Percentiles rank a stretch among this genome's conserved stretches.
Evolutionary conservation across 2,113 vertebrate genomes (phyloP).

Genomic region (Psammodynastes pulverulentus): DNA sequence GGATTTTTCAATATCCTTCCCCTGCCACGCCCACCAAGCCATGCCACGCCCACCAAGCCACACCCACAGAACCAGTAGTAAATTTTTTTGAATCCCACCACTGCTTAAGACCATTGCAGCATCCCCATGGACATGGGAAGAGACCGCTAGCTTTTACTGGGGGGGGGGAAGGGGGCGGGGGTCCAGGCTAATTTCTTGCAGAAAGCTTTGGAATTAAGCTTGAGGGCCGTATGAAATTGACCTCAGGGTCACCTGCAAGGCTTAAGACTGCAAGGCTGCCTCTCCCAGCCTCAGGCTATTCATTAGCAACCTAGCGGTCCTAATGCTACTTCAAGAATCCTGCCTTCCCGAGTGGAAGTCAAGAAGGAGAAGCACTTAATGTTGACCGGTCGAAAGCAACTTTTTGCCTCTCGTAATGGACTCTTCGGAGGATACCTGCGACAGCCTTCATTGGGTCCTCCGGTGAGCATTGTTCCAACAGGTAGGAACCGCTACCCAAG

Average conservation of each 20-base stretch:
- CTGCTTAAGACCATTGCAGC: no score
- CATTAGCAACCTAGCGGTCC: rapidly evolving
- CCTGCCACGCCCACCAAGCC: no score
- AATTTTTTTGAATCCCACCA: no score
- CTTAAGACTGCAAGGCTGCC: background rate
- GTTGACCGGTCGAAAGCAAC: background rate
- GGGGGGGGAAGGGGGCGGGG: no score
- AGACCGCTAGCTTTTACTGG: background rate
- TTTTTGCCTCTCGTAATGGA: background rate
- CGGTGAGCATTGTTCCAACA: no score
- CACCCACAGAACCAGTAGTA: no score
- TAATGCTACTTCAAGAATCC: background rate
- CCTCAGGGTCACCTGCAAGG: background rate
- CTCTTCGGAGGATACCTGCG: background rate
- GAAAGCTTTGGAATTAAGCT: background rate
- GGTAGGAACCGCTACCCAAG: background rate
- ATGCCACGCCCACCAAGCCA: no score
- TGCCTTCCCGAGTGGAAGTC: background rate
- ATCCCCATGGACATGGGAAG: no score
- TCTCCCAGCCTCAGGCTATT: rapidly evolving
- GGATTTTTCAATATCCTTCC: no score
- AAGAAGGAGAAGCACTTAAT: background rate
- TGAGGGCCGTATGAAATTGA: background rate
- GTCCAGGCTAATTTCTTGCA: background rate
- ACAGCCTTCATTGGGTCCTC: background rate